These are phyloP conservation scores for Chymomyza procnemis DNA, from an alignment of 2,888 invertebrate species.

Conservation along the genomic window DNA sequence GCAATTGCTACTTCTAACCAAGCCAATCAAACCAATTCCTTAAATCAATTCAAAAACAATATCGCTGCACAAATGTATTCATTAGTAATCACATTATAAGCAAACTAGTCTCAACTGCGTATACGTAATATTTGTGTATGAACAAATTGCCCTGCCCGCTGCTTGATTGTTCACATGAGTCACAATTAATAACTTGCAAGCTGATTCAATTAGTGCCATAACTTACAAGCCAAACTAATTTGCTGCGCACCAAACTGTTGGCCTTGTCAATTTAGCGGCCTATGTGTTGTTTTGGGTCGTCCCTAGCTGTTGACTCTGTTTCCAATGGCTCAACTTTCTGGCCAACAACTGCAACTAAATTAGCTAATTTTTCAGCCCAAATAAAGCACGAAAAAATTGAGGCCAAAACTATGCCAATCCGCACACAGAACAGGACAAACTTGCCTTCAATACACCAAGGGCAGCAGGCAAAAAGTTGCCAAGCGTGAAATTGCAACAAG, in stretches of 20 bases:
- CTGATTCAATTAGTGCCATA: not conserved
- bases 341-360: conserved; percentile 50
- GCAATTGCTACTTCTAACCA: too few species aligned
- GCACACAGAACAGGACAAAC: conserved; percentile 4
- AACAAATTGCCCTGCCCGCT: not conserved
- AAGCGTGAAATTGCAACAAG: conserved; percentile 67
- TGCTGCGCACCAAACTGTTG: not conserved
- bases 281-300: too few species aligned
- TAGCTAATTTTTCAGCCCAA: conserved; percentile 61
- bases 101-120: not conserved
- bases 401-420: conserved; percentile 28
- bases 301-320: not conserved
- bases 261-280: not conserved
- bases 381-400: conserved; percentile 22
- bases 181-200: not conserved
- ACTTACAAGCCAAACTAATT: not conserved
- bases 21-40: not conserved
- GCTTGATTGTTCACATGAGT: not conserved
- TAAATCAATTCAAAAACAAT: not conserved
- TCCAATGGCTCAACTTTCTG: not conserved
- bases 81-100: not conserved
- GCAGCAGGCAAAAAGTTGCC: conserved; percentile 44
- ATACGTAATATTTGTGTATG: not conserved
- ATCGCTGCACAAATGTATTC: not conserved
- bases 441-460: conserved; percentile 7